A percentile compares a stretch with the other conserved stretches of the same genome.
phyloP scores from a whole-genome alignment of 2,113 vertebrate genomes.

The rabbit (Oryctolagus cuniculus) region mOryCun1.1 NC_091451.1:41927001-41927500 shows the following conservation, averaged over 20 bases:
- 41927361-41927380: too few species aligned
- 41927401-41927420: background rate
- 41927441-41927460: background rate
- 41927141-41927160: background rate
- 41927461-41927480: background rate
- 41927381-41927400: background rate
- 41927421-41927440: background rate
- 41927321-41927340: too few species aligned
- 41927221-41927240: background rate
- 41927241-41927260: too few species aligned
- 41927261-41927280: too few species aligned
- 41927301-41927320: too few species aligned
- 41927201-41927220: background rate
- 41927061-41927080: slow-evolving; percentile 38
- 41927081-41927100: background rate
- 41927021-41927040: background rate
- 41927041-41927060: background rate
- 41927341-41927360: too few species aligned
- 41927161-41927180: background rate
- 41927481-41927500: background rate
- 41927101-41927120: background rate
- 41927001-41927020: background rate
- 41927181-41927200: background rate
- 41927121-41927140: background rate
- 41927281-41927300: too few species aligned